These are phyloP conservation scores for Rhincodon typus DNA, from an alignment of 2,797 vertebrate species.

Conservation along the genomic window DNA sequence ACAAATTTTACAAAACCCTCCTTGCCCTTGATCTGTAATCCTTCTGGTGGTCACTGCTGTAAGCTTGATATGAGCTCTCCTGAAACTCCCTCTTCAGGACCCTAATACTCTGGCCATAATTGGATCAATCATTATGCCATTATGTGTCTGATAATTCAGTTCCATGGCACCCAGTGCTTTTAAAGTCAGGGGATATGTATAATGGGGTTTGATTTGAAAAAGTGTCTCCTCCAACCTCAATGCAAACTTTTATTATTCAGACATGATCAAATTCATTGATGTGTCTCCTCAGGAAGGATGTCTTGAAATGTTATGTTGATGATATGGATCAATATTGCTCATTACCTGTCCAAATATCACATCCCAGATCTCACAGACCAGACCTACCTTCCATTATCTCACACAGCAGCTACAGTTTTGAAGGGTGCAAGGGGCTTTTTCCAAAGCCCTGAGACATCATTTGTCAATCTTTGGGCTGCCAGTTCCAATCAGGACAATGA, in stretches of 20 bases:
- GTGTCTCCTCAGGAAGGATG: not conserved
- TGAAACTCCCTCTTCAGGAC: not conserved
- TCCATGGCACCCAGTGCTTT: too few species aligned
- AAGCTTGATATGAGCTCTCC: not conserved
- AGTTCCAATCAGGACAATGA: not conserved
- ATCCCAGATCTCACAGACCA: not conserved
- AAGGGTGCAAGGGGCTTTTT: not conserved
- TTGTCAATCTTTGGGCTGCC: not conserved
- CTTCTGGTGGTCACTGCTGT: not conserved
- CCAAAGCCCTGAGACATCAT: not conserved
- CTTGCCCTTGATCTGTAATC: not conserved
- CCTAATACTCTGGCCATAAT: not conserved
- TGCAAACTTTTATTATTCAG: not conserved
- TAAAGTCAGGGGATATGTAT: too few species aligned
- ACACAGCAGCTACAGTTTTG: not conserved
- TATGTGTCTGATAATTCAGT: too few species aligned
- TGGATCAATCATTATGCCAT: too few species aligned
- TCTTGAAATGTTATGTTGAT: not conserved
- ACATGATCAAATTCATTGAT: not conserved
- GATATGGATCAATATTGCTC: not conserved
- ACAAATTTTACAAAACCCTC: too few species aligned
- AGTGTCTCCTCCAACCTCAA: too few species aligned
- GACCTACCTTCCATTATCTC: slow-evolving; percentile 23
- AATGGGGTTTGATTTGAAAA: too few species aligned
- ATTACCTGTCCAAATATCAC: not conserved